Percentiles rank a stretch among this genome's conserved stretches.
These are phyloP conservation scores for Cynopterus brachyotis DNA, from an alignment of 2,113 vertebrate species.

Conservation along the genomic window DNA sequence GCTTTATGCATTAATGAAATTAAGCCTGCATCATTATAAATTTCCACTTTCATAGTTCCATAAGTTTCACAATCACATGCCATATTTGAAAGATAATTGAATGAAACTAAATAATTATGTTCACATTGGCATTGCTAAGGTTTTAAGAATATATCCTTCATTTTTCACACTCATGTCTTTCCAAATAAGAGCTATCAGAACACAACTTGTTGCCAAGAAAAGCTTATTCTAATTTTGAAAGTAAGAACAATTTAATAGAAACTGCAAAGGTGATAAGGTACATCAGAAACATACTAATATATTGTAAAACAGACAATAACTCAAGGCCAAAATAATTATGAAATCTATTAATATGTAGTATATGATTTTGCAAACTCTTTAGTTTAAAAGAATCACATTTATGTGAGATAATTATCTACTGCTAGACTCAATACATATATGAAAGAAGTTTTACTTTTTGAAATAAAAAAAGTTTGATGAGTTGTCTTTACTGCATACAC, in stretches of 20 bases:
- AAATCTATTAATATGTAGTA: not conserved
- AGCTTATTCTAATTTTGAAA: slow-evolving; percentile 5
- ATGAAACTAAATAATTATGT: slow-evolving; percentile 80
- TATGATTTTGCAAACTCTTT: not conserved
- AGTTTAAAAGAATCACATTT: not conserved
- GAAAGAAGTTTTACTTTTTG: not conserved
- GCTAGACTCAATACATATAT: not conserved
- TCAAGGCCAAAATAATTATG: not conserved
- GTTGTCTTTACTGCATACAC: not conserved
- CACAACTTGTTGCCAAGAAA: not conserved
- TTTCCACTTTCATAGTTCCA: slow-evolving; percentile 87
- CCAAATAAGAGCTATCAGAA: not conserved
- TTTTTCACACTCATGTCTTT: not conserved
- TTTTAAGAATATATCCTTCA: slow-evolving; percentile 59
- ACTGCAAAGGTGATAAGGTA: not conserved
- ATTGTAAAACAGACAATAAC: not conserved
- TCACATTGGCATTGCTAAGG: slow-evolving; percentile 60
- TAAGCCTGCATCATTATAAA: slow-evolving; percentile 87
- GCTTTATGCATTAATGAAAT: slow-evolving; percentile 89
- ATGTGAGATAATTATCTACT: not conserved
- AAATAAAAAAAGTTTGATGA: not conserved
- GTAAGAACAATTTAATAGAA: not conserved
- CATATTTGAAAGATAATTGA: slow-evolving; percentile 87
- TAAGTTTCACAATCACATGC: slow-evolving; percentile 87
- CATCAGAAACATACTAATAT: not conserved